These are phyloP conservation scores for Adoxophyes honmai DNA, from an alignment of 1,140 invertebrate species.

Conservation along the genomic window DNA sequence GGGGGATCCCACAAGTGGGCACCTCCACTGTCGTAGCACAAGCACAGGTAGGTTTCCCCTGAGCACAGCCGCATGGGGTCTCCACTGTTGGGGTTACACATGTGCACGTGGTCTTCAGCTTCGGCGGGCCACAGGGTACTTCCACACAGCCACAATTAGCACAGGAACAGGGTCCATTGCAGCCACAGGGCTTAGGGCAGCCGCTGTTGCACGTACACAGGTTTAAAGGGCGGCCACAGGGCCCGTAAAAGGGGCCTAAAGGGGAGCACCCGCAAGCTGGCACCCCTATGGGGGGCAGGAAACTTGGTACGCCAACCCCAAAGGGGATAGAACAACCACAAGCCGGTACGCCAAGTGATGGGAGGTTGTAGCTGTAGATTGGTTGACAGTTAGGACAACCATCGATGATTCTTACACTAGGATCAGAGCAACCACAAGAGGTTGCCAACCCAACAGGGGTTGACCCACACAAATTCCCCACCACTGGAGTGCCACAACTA, in stretches of 20 bases:
- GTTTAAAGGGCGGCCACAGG: no score
- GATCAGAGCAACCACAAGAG: neutral
- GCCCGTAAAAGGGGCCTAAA: no score
- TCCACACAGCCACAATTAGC: neutral
- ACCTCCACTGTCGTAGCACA: neutral
- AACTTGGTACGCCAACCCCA: neutral
- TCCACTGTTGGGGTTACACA: constrained; percentile 5
- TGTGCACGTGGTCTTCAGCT: constrained; percentile 1
- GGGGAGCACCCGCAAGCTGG: neutral
- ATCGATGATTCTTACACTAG: neutral
- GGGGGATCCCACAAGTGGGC: constrained; percentile 10
- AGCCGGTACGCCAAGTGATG: neutral
- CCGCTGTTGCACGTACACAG: no score
- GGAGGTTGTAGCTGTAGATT: neutral
- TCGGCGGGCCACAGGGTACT: neutral
- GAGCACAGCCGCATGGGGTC: neutral
- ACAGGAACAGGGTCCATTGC: neutral
- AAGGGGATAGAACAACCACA: neutral
- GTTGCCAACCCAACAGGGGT: neutral
- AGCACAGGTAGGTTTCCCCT: neutral
- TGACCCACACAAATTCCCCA: neutral
- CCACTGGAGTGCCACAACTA: neutral
- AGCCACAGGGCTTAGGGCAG: neutral
- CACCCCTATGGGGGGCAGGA: neutral
- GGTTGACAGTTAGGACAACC: neutral